Evolutionary conservation across 2,888 invertebrate genomes (phyloP), one percentile per base, ranked within the genome.

Genomic region (Cheilosia grossa): DNA sequence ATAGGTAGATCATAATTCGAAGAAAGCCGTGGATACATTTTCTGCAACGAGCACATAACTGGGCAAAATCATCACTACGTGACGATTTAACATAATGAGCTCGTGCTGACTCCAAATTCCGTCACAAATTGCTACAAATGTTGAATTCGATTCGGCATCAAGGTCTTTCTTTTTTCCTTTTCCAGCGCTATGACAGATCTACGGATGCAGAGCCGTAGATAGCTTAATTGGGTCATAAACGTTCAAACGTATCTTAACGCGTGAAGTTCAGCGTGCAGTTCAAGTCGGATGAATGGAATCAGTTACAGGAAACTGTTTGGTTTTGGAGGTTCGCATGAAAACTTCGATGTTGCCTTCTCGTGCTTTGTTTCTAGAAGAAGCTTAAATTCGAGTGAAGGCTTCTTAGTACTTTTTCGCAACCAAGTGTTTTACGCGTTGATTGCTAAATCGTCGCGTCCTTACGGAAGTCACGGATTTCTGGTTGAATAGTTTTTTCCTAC

Each of bases 31-130:
- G 7, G 19, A 17, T 47, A 47, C 9, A 37, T 47, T 47, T 47
- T 19, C 19, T 47, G 47, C 47, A 47, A 47, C 19, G 17, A 47
- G 3, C 47, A 47, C 2, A 47, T 47, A 19, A 19, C 47, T 47
- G 47, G 44, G 17, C 0, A 47, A 19, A 47, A 47, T 47, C 17
- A 19, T 47, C 47, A 19, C 47, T 47, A 47, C 47, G 47, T 47
- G 47, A 47, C 47, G 9, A 47, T 47, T 47, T 47, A 47, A 47
- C 47, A 47, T 47, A 47, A 47, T 47, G 44, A 17, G 7, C 19
- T 47, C 17, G 17, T 47, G 7, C 44, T 17, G 17, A 47, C 17
- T 17, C 19, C 17, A 47, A 47, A 9, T 47, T 19, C 17, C 9
- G 9, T 19, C 47, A 19, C 47, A 19, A 47, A 47, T 47, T 47